Conservation (phyloP, 2,888 invertebrate species). For the Caenorhabditis wallacei region DNA sequence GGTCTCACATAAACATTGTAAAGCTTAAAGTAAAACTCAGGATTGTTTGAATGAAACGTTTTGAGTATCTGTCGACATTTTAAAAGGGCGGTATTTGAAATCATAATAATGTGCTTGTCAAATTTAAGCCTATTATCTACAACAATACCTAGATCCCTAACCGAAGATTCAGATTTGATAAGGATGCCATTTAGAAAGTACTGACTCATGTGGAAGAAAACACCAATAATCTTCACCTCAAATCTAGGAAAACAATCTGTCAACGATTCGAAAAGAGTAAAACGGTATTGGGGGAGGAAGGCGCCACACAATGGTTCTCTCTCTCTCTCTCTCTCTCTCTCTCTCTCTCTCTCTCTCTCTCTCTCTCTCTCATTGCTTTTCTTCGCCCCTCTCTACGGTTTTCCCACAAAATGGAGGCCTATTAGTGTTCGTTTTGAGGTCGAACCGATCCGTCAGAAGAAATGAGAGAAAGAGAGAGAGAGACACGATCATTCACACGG, state of each 20-base stretch:
- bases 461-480: neutral
- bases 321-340: slow-evolving; percentile 2
- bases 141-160: too few species aligned
- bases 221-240: neutral
- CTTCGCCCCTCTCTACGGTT: slow-evolving; percentile 15
- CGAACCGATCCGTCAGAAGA: slow-evolving; percentile 32
- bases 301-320: slow-evolving; percentile 26
- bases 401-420: slow-evolving; percentile 60
- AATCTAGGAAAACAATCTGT: neutral
- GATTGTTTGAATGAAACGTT: too few species aligned
- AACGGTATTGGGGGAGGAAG: slow-evolving; percentile 37
- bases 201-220: slow-evolving; percentile 16
- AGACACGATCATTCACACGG: slow-evolving; percentile 54
- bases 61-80: too few species aligned
- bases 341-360: neutral
- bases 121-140: too few species aligned
- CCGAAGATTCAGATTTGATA: neutral
- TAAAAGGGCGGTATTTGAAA: too few species aligned
- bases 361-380: neutral
- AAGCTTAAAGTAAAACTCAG: too few species aligned
- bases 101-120: too few species aligned
- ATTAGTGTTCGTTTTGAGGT: slow-evolving; percentile 65
- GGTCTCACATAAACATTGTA: too few species aligned
- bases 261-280: neutral
- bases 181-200: neutral